Conservation (phyloP, 2,888 invertebrate genomes). For the Thymelicus acteon region DNA sequence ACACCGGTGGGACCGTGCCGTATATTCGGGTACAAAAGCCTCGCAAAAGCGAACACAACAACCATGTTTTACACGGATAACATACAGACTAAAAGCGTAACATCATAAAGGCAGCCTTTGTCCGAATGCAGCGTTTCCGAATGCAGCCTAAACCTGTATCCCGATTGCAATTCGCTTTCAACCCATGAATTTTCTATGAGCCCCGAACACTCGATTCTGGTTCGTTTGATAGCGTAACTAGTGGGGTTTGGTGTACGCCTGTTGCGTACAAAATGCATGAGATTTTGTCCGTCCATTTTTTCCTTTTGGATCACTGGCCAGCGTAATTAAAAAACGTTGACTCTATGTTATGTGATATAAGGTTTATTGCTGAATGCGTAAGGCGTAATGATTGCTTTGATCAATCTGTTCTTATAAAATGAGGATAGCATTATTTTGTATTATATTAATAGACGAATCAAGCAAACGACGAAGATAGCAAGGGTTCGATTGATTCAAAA, state of each 20-base stretch:
- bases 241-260: slow-evolving; percentile 75
- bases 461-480: too few relatives aligned
- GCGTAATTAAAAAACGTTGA: slow-evolving; percentile 73
- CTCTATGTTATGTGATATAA: slow-evolving; percentile 44
- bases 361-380: background rate
- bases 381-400: background rate
- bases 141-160: slow-evolving; percentile 67
- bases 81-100: slow-evolving; percentile 51
- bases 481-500: too few relatives aligned
- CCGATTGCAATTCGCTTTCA: slow-evolving; percentile 79
- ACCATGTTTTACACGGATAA: slow-evolving; percentile 14
- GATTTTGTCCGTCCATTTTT: slow-evolving; percentile 78
- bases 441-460: too few relatives aligned
- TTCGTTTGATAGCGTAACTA: slow-evolving; percentile 65
- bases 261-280: slow-evolving; percentile 78
- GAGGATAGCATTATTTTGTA: too few relatives aligned
- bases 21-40: slow-evolving; percentile 37
- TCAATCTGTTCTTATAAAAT: too few relatives aligned
- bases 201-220: slow-evolving; percentile 54
- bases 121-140: slow-evolving; percentile 60
- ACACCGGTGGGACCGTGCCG: background rate
- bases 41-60: slow-evolving; percentile 35
- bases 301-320: slow-evolving; percentile 63
- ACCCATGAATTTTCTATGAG: slow-evolving; percentile 76
- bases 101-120: slow-evolving; percentile 53